Percentiles rank a stretch among this genome's conserved stretches.
These are phyloP conservation scores for Enchytraeus crypticus DNA, from an alignment of 2,888 invertebrate genomes.

Conservation along the genomic window DNA sequence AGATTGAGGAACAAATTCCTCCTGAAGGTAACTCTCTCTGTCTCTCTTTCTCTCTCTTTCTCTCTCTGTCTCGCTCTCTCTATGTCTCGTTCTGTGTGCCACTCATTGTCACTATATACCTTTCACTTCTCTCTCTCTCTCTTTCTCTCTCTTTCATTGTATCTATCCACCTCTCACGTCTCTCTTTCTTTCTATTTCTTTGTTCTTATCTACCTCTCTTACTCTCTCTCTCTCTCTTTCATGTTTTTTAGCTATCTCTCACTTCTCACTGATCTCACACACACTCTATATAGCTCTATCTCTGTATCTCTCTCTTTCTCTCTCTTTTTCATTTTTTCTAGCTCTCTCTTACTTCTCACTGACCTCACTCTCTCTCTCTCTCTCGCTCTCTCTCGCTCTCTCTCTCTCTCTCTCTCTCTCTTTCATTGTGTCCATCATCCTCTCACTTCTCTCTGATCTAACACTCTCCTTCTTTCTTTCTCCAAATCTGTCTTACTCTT, in stretches of 20 bases:
- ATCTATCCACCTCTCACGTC: too few relatives aligned
- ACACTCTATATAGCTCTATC: background rate
- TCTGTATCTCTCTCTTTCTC: too few relatives aligned
- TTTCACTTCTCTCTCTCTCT: too few relatives aligned
- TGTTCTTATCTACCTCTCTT: too few relatives aligned
- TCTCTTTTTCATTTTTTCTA: too few relatives aligned
- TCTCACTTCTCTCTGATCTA: background rate
- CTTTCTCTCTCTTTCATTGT: too few relatives aligned
- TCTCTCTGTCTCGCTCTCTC: too few relatives aligned
- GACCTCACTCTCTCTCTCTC: background rate
- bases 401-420: background rate
- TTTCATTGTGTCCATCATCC: background rate
- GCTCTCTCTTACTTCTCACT: background rate
- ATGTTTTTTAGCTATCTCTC: background rate
- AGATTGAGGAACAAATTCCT: constrained; percentile 59
- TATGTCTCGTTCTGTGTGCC: too few relatives aligned
- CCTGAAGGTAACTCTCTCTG: constrained; percentile 48
- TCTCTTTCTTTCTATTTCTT: too few relatives aligned
- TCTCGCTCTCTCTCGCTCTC: too few relatives aligned
- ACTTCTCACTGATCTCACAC: background rate
- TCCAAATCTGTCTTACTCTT: background rate
- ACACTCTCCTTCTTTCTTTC: too few relatives aligned
- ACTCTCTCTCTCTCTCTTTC: background rate
- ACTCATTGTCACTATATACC: too few relatives aligned
- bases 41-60: background rate